phyloP scores from a whole-genome alignment of 2,113 vertebrate genomes.

The Etheostoma cragini region DNA sequence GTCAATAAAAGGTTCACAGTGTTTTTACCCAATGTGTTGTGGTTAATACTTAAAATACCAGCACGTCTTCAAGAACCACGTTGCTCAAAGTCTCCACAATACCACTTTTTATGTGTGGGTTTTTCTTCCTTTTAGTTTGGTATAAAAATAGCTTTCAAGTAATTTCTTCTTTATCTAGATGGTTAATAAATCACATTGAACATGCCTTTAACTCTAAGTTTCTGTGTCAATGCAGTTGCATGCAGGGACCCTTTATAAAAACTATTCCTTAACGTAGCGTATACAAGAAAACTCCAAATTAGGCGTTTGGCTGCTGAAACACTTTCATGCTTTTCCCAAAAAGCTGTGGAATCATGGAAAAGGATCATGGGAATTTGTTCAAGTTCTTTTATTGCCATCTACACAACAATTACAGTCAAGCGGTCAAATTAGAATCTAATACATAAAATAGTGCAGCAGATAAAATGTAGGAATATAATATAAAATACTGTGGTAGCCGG shows the following conservation, averaged over 20 bases:
- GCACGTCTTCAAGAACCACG: not conserved
- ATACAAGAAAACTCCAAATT: not conserved
- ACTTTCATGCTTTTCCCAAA: not conserved
- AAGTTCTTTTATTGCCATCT: not conserved
- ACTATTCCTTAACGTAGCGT: too few species aligned
- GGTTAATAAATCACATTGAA: not conserved
- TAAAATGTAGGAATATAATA: not conserved
- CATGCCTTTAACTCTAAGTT: not conserved
- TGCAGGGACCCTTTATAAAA: not conserved
- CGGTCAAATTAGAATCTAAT: not conserved
- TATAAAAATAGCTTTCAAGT: not conserved
- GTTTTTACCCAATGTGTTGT: slow-evolving; percentile 73
- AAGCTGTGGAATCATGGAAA: not conserved
- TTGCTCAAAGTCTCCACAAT: not conserved
- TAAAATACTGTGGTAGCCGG: not conserved
- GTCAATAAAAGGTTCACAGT: slow-evolving; percentile 93
- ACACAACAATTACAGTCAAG: not conserved
- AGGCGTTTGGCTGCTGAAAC: not conserved
- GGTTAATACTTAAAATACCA: slow-evolving; percentile 4
- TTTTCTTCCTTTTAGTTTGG: not conserved
- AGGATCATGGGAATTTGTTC: not conserved
- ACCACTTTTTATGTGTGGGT: not conserved
- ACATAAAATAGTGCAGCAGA: not conserved
- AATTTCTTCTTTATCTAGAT: not conserved
- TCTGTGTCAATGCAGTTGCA: not conserved